Conservation (phyloP, 2,113 vertebrate species). For the Poeciliopsis occidentalis region DNA sequence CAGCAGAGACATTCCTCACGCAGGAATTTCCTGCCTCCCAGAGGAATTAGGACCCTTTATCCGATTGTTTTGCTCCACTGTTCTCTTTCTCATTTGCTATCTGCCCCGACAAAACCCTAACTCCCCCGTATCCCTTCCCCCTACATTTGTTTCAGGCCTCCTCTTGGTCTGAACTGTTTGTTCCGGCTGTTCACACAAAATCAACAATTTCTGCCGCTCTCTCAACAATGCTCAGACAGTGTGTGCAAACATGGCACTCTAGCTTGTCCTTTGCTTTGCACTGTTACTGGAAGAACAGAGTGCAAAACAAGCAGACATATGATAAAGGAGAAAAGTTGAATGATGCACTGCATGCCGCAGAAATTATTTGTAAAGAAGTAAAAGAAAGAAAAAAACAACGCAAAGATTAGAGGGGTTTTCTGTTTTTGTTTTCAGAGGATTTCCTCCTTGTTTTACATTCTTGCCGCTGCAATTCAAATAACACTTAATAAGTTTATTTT, state of each 20-base stretch:
- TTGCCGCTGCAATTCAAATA: slow-evolving; percentile 40
- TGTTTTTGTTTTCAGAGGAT: neutral
- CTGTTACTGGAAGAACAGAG: slow-evolving; percentile 12
- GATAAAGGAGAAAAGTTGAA: slow-evolving; percentile 28
- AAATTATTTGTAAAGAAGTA: slow-evolving; percentile 2
- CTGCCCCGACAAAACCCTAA: slow-evolving; percentile 46
- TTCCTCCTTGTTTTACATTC: slow-evolving; percentile 19
- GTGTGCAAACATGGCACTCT: neutral
- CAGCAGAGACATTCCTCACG: slow-evolving; percentile 31
- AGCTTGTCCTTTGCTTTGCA: neutral
- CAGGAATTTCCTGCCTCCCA: slow-evolving; percentile 39
- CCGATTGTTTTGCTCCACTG: slow-evolving; percentile 43
- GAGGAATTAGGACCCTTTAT: slow-evolving; percentile 47
- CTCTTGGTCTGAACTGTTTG: slow-evolving; percentile 54
- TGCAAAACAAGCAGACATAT: neutral
- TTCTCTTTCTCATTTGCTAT: slow-evolving; percentile 48
- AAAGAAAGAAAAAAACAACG: neutral
- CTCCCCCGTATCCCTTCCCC: neutral
- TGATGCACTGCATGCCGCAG: slow-evolving; percentile 14
- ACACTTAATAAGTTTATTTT: slow-evolving; percentile 30
- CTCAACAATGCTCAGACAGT: neutral
- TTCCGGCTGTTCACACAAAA: slow-evolving; percentile 52
- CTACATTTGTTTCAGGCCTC: slow-evolving; percentile 32
- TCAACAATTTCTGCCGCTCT: slow-evolving; percentile 22
- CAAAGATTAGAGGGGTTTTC: neutral